A percentile compares a stretch with the other conserved stretches of the same genome.
Evolutionary conservation across 2,797 vertebrate genomes (phyloP).

Genomic region (Jordanella pulchra): DNA sequence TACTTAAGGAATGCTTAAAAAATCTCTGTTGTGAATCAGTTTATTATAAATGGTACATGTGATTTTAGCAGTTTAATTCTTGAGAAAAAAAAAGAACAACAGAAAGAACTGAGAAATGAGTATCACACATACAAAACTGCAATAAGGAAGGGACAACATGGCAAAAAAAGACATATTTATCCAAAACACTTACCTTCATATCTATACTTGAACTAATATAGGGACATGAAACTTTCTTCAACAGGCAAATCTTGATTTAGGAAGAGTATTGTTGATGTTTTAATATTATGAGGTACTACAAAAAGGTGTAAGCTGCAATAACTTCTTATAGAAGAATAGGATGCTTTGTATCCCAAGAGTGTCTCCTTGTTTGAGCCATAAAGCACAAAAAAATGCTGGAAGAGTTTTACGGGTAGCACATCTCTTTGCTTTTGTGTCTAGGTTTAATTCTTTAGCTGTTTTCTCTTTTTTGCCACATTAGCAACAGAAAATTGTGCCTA

Average conservation of each 20-base stretch:
- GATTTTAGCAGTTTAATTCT: not conserved
- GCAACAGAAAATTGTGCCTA: conserved; percentile 62
- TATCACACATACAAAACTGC: not conserved
- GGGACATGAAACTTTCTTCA: not conserved
- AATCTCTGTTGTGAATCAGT: not conserved
- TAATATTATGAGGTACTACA: conserved; percentile 38
- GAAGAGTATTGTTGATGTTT: not conserved
- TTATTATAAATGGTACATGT: not conserved
- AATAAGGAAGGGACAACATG: not conserved
- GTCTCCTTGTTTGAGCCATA: conserved; percentile 55
- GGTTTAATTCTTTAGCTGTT: conserved; percentile 63
- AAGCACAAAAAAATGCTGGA: conserved; percentile 55
- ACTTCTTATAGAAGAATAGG: conserved; percentile 65
- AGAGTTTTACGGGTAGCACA: conserved; percentile 53
- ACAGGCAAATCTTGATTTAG: not conserved
- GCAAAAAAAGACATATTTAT: not conserved
- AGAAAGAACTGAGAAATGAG: no score
- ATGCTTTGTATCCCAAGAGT: conserved; percentile 58
- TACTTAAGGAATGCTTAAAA: no score
- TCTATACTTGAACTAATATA: not conserved
- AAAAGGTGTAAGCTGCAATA: conserved; percentile 56
- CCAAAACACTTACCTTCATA: not conserved
- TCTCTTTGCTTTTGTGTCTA: conserved; percentile 55
- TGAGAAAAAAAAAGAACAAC: not conserved
- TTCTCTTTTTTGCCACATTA: conserved; percentile 64